phyloP scores from a whole-genome alignment of 2,797 vertebrate genomes.

The Aphelocoma californica region DNA sequence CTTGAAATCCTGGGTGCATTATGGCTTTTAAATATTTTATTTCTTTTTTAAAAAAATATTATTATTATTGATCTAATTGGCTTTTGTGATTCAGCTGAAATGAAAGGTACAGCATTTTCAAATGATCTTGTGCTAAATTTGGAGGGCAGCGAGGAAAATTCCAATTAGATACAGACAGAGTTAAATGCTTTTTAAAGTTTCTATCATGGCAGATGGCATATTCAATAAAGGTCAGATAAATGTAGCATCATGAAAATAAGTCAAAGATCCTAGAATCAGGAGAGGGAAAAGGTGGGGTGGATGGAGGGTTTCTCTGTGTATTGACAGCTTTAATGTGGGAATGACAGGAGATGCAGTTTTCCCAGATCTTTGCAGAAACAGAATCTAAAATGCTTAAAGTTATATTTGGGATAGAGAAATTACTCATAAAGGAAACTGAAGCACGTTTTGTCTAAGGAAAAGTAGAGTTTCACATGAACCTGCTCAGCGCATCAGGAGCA shows the following conservation, averaged over 20 bases:
- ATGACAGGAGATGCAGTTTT: not conserved
- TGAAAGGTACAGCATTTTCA: not conserved
- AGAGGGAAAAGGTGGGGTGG: not conserved
- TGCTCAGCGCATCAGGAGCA: not conserved
- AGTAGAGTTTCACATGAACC: not conserved
- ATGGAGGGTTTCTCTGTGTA: not conserved
- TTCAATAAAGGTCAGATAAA: conserved; percentile 42
- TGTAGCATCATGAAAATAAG: not conserved
- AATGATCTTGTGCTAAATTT: conserved; percentile 15
- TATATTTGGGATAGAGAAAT: not conserved
- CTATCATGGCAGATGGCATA: conserved; percentile 25
- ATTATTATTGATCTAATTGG: not conserved
- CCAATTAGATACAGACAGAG: conserved; percentile 17
- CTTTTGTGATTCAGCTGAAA: conserved; percentile 21
- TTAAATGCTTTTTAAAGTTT: conserved; percentile 33
- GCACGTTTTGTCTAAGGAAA: not conserved
- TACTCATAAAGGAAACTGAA: not conserved
- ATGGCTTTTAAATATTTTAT: not conserved
- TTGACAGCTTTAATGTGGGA: not conserved
- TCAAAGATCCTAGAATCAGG: not conserved
- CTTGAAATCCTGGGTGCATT: not conserved
- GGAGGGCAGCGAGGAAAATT: conserved; percentile 28
- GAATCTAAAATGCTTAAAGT: not conserved
- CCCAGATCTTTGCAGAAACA: not conserved
- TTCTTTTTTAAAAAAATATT: not conserved